These are phyloP conservation scores for Hylomyscus alleni DNA, from an alignment of 2,797 vertebrate species.

Conservation along the genomic window DNA sequence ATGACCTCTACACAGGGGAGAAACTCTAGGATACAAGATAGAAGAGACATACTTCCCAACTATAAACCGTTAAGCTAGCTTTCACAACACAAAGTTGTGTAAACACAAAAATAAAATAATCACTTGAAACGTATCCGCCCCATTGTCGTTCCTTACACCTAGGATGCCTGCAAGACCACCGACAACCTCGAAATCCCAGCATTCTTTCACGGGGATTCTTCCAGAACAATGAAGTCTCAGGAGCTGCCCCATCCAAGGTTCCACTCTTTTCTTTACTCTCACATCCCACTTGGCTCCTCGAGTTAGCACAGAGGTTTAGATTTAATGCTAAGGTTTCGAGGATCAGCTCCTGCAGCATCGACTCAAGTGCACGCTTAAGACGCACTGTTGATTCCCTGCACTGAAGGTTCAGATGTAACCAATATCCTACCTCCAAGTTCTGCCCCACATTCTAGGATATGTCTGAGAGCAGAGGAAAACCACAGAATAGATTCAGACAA, in stretches of 20 bases:
- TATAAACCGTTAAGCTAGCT: neutral
- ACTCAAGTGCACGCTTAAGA: neutral
- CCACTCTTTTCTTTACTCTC: neutral
- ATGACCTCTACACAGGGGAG: slow-evolving; percentile 15
- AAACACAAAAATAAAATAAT: slow-evolving; percentile 12
- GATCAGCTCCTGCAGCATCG: neutral
- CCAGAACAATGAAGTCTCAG: neutral
- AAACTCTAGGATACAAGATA: neutral
- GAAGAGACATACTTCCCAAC: neutral
- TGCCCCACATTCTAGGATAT: neutral
- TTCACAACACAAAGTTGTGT: neutral
- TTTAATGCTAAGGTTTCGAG: neutral
- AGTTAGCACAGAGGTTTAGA: neutral
- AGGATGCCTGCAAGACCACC: neutral
- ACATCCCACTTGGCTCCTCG: neutral
- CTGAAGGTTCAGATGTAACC: slow-evolving; percentile 13
- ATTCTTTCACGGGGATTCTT: neutral
- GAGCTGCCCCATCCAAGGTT: neutral
- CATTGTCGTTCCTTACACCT: neutral
- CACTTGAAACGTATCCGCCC: neutral
- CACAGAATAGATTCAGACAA: slow-evolving; percentile 10
- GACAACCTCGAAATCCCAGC: neutral
- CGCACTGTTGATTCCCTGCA: neutral
- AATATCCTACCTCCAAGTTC: neutral
- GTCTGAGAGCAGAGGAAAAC: neutral